Conservation (phyloP, 2,113 vertebrate species). For the Sigmodon hispidus region DNA sequence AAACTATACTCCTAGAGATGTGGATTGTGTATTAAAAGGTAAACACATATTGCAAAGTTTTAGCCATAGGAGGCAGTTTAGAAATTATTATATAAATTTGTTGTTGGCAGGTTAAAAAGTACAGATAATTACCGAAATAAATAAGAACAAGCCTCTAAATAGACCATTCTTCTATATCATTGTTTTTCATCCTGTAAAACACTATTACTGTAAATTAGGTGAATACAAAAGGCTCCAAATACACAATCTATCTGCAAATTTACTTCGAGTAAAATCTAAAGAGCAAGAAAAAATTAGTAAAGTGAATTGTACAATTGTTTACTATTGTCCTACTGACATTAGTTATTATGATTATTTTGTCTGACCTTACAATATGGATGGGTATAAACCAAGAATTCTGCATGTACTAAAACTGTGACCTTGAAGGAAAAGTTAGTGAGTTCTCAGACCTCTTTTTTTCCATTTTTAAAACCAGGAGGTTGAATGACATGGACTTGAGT, state of each 20-base stretch:
- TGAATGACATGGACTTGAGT: background rate
- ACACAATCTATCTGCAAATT: background rate
- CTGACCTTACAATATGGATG: background rate
- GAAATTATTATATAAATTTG: background rate
- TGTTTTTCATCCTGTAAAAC: background rate
- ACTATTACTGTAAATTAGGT: background rate
- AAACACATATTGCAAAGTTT: background rate
- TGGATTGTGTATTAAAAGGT: background rate
- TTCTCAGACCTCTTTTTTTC: background rate
- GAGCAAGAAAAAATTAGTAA: background rate
- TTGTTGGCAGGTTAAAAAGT: background rate
- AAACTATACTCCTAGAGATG: background rate
- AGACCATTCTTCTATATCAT: background rate
- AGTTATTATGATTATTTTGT: background rate
- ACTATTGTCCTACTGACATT: background rate
- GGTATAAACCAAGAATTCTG: background rate
- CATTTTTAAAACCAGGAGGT: background rate
- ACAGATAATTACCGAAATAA: background rate
- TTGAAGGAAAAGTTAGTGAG: background rate
- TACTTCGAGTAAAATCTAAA: background rate
- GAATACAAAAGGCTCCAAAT: background rate
- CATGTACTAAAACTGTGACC: background rate
- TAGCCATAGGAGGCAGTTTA: conserved; percentile 22
- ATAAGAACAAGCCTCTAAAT: background rate
- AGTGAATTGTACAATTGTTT: background rate